These are phyloP conservation scores for Theristicus caerulescens DNA, from an alignment of 2,113 vertebrate genomes.

Conservation along the genomic window DNA sequence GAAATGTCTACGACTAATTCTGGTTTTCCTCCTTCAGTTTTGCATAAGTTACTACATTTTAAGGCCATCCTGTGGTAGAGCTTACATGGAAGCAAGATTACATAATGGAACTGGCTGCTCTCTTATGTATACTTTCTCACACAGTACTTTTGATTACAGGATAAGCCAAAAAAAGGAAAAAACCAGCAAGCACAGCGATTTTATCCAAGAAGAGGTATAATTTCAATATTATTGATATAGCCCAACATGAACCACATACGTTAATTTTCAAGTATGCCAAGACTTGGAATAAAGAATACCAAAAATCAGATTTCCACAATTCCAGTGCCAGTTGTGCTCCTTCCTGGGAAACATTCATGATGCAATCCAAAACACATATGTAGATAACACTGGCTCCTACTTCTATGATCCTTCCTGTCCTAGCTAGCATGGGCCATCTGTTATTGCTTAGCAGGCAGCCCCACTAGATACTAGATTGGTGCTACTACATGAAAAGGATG, in stretches of 20 bases:
- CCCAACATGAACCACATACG: constrained; percentile 31
- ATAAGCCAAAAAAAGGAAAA: background rate
- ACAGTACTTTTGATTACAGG: constrained; percentile 9
- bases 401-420: background rate
- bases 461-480: background rate
- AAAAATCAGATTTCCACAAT: background rate
- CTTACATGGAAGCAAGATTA: constrained; percentile 26
- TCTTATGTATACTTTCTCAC: constrained; percentile 12
- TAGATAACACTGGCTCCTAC: background rate
- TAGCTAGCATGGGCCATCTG: constrained; percentile 7
- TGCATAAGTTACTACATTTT: background rate
- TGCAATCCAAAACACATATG: background rate
- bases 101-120: constrained; percentile 27
- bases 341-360: background rate
- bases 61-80: background rate
- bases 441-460: constrained; percentile 19
- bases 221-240: constrained; percentile 45
- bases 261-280: constrained; percentile 11
- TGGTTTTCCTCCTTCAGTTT: background rate
- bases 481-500: background rate
- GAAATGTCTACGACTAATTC: background rate
- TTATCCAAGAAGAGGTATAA: constrained; percentile 38
- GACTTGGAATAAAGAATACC: background rate
- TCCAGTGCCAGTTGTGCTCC: constrained; percentile 3
- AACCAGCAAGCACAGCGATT: constrained; percentile 45